Evolutionary conservation across 2,888 invertebrate species (phyloP).

Genomic region (Morpho helenor): DNA sequence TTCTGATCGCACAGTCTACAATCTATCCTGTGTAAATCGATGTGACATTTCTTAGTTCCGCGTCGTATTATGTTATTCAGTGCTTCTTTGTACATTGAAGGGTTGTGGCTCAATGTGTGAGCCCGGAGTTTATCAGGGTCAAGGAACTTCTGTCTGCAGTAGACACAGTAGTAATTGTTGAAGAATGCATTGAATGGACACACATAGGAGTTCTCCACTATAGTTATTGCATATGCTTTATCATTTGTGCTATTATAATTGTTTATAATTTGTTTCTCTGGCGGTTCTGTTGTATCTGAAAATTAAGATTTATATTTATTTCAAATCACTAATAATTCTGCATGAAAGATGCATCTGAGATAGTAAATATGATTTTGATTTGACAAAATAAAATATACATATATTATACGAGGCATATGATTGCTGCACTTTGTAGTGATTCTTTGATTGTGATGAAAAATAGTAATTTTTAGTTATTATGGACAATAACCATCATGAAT

Average conservation of each 20-base stretch:
- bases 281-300: neutral
- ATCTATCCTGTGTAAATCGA: conserved; percentile 66
- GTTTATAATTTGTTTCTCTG: neutral
- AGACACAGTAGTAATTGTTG: conserved; percentile 70
- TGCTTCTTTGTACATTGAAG: conserved; percentile 60
- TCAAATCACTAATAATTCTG: no score
- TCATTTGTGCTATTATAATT: neutral
- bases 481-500: no score
- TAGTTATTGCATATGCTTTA: conserved; percentile 36
- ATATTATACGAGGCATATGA: no score
- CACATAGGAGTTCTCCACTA: conserved; percentile 65
- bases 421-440: no score
- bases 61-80: neutral
- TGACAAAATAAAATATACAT: no score
- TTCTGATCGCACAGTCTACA: conserved; percentile 56
- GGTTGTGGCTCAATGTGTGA: conserved; percentile 63
- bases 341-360: no score
- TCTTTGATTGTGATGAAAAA: no score
- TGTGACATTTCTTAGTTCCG: conserved; percentile 28
- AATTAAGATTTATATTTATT: neutral
- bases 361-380: no score
- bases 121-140: conserved; percentile 65
- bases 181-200: conserved; percentile 68
- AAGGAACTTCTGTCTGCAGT: conserved; percentile 67
- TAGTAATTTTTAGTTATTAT: no score